These are phyloP conservation scores for Stichopus horrens DNA, from an alignment of 53 echinoderm and acorn worm genomes.

Conservation along the genomic window DNA sequence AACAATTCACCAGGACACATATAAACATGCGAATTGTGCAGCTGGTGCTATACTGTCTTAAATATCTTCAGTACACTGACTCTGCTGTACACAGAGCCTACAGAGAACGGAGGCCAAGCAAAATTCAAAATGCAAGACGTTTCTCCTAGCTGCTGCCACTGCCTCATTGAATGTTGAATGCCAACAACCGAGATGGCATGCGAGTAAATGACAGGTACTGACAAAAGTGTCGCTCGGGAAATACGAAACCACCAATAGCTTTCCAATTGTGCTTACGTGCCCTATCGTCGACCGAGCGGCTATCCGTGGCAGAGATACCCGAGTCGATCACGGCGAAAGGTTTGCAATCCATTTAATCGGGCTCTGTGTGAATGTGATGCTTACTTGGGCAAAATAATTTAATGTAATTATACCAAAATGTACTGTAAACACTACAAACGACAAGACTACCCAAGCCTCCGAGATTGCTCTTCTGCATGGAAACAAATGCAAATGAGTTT, in stretches of 20 bases:
- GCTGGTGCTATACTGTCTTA: background rate
- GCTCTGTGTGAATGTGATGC: too few relatives aligned
- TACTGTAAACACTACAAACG: too few relatives aligned
- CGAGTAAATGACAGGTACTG: slow-evolving; percentile 16
- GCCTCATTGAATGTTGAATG: slow-evolving; percentile 1
- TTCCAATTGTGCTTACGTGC: background rate
- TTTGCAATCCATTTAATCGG: too few relatives aligned
- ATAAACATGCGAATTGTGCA: background rate
- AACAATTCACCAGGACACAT: background rate
- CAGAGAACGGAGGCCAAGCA: too few relatives aligned
- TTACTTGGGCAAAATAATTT: too few relatives aligned
- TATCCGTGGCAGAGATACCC: too few relatives aligned
- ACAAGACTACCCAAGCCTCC: too few relatives aligned
- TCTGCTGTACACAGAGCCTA: background rate
- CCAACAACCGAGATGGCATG: slow-evolving; percentile 44
- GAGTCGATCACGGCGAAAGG: too few relatives aligned
- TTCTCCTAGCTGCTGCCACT: background rate
- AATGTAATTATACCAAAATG: too few relatives aligned
- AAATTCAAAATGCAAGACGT: background rate
- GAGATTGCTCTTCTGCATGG: too few relatives aligned
- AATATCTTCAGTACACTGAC: background rate
- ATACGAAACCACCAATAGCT: slow-evolving; percentile 32
- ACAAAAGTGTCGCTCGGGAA: slow-evolving; percentile 34
- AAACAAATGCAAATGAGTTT: too few relatives aligned
- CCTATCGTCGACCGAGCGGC: too few relatives aligned